These are phyloP conservation scores for Clarias laeviceps DNA, from an alignment of 2,797 vertebrate genomes.

Conservation along the genomic window DNA sequence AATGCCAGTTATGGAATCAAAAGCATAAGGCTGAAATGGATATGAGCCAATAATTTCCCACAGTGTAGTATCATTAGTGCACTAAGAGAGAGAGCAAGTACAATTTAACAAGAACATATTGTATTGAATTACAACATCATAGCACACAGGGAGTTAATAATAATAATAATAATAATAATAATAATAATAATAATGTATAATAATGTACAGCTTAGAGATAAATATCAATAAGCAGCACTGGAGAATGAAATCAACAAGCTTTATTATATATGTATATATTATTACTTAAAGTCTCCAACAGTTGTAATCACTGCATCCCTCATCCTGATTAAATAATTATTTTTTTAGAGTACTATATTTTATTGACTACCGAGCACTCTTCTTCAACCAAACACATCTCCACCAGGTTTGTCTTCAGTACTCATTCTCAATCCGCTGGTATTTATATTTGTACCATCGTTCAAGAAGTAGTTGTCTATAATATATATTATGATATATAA, in stretches of 20 bases:
- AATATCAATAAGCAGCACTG: not conserved
- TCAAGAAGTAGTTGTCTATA: not conserved
- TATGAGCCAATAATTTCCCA: not conserved
- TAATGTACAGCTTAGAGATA: not conserved
- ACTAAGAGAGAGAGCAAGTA: constrained; percentile 14
- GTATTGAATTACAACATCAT: not conserved
- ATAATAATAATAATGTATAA: not conserved
- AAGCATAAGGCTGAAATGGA: constrained; percentile 6
- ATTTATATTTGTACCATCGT: not conserved
- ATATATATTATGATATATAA: not conserved
- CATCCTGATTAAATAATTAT: not conserved
- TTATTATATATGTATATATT: not conserved
- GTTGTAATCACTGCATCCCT: not conserved
- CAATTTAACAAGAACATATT: not conserved
- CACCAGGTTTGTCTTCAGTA: not conserved
- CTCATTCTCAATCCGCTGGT: not conserved
- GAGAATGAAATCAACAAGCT: not conserved
- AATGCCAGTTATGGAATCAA: not conserved
- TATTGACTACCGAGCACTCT: not conserved
- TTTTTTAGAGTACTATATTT: not conserved
- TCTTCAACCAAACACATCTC: not conserved
- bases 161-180: not conserved
- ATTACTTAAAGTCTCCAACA: not conserved
- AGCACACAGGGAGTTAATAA: not conserved
- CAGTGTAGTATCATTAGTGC: constrained; percentile 7